Base-by-base conservation (phyloP, 2,113 vertebrate genomes). In the Nesoenas mayeri region DNA sequence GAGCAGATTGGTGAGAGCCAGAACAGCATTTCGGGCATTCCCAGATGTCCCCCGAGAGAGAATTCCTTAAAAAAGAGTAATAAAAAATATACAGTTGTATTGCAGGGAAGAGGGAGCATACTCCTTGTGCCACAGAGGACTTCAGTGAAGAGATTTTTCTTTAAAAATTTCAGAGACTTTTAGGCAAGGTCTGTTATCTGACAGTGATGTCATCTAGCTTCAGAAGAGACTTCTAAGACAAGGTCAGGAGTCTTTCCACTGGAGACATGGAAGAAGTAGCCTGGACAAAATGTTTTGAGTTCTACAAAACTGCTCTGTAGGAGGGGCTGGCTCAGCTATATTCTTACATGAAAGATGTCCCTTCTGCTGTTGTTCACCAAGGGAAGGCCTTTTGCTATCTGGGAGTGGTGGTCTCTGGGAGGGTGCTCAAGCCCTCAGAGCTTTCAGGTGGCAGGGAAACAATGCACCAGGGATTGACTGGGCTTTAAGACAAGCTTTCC, bases 81-180 rank as follows among this genome's bases (percentile, higher is more conserved):
- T 44, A 24, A 40, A 72, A 85, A 81, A 6, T 2, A 29, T 5
- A 8, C 1, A 5, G 8, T 51, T 77, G 12, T 48, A 28, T 36
- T 65, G 22, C 16, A 53, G 24, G 31, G 24, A 28, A 31, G 20
- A 60, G 14, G 48, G 10, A 82, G 11, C 29, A 24, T 40, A 9
- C 7, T 50, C 7, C 8, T 58, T 17, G 24, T 73, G 47, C 8
- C 0, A 0, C 53, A 48, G 65, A 40, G 19, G 60, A 67, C 16
- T 84, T 86, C 22, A 36, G 16, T 50, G 53, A 58, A 53, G 32
- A 42, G 56, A 24, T 1, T 2, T 28, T 70, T 89, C n/a, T 61
- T 79, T 79, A 21, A 36, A 67, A 85, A 67, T 75, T 64, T 40
- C 7, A 36, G 53, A 56, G 28, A 11, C 15, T 81, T 79, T 58